phyloP scores from a whole-genome alignment of 2,113 vertebrate genomes.

The Drymodes brunneopygia region DNA sequence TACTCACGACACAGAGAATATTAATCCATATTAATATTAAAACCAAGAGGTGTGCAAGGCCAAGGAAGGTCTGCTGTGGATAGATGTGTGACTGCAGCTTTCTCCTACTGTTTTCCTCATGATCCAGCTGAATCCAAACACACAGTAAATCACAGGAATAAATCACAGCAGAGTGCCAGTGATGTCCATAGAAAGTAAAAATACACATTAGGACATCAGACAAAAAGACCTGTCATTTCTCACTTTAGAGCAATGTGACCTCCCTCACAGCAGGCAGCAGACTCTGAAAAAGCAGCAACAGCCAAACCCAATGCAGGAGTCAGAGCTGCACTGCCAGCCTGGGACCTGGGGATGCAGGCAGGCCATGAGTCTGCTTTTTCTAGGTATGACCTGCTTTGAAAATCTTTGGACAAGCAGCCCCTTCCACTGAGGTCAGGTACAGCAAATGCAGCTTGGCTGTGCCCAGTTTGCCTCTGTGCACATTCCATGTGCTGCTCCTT shows the following conservation, averaged over 20 bases:
- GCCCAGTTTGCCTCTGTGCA: neutral
- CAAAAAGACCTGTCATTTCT: neutral
- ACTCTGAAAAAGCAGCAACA: neutral
- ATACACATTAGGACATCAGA: neutral
- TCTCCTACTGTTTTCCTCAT: neutral
- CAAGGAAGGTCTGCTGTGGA: neutral
- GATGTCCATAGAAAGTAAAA: neutral
- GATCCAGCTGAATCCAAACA: neutral
- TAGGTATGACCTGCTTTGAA: neutral
- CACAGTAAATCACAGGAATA: neutral
- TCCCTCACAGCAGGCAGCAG: neutral
- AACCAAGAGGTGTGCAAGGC: neutral
- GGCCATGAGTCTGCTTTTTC: neutral
- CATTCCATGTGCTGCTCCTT: neutral
- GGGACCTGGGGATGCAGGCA: neutral
- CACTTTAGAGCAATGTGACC: neutral
- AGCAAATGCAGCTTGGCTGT: neutral
- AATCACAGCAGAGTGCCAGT: neutral
- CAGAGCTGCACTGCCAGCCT: neutral
- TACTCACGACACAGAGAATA: neutral
- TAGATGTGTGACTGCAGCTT: neutral
- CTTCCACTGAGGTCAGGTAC: neutral
- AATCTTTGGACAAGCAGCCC: neutral
- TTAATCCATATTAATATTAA: neutral
- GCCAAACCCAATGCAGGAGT: neutral